Evolutionary conservation across 2,797 vertebrate species (phyloP).

Genomic region (Cynodonichthys magdalenae): DNA sequence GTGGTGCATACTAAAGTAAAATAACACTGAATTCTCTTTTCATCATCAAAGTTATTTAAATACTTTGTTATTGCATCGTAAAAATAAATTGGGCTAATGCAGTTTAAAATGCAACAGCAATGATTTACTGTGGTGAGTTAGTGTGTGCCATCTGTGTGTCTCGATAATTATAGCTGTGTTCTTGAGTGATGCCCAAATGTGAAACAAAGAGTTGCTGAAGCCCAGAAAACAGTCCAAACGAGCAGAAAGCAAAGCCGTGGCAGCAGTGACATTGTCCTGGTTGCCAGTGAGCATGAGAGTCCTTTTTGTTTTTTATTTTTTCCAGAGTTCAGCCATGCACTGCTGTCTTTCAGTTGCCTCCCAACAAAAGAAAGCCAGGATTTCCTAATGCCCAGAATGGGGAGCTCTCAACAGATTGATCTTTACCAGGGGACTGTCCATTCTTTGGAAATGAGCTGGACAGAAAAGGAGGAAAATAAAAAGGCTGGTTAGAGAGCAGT

Average conservation of each 20-base stretch:
- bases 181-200: slow-evolving; percentile 45
- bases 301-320: slow-evolving; percentile 49
- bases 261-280: slow-evolving; percentile 70
- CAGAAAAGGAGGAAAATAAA: slow-evolving; percentile 27
- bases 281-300: slow-evolving; percentile 76
- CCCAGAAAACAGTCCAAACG: slow-evolving; percentile 47
- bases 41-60: too few relatives aligned
- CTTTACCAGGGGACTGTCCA: slow-evolving; percentile 79
- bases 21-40: too few relatives aligned
- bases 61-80: too few relatives aligned
- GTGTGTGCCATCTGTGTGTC: slow-evolving; percentile 34
- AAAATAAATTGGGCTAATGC: not conserved
- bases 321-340: slow-evolving; percentile 62
- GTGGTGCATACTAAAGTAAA: too few relatives aligned
- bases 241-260: slow-evolving; percentile 49
- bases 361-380: slow-evolving; percentile 84
- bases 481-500: slow-evolving; percentile 42
- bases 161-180: slow-evolving; percentile 62
- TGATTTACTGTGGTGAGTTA: not conserved
- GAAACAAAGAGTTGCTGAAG: slow-evolving; percentile 63
- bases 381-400: slow-evolving; percentile 83
- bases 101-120: not conserved
- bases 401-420: slow-evolving; percentile 85
- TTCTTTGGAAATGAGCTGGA: slow-evolving; percentile 67
- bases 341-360: slow-evolving; percentile 68